A percentile compares a stretch with the other conserved stretches of the same genome.
Conservation (phyloP, 1,140 invertebrate species). For the Cepaea nemoralis region DNA sequence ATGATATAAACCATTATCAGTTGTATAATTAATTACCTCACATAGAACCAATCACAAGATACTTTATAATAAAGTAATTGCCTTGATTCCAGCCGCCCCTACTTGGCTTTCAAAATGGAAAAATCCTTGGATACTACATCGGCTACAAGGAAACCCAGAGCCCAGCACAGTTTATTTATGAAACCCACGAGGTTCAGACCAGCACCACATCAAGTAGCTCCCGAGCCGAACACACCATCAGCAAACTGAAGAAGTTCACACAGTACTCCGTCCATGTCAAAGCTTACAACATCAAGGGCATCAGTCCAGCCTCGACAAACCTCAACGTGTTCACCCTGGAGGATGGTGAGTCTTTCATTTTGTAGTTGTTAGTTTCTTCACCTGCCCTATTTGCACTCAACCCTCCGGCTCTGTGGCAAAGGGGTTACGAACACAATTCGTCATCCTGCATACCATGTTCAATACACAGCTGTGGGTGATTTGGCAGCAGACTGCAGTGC, state of each 20-base stretch:
- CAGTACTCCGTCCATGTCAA: slow-evolving; percentile 91
- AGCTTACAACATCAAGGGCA: slow-evolving; percentile 91
- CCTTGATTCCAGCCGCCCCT: slow-evolving; percentile 78
- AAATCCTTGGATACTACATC: slow-evolving; percentile 92
- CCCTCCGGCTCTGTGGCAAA: too few relatives aligned
- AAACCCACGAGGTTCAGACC: slow-evolving; percentile 51
- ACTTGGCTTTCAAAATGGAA: slow-evolving; percentile 87
- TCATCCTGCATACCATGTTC: too few relatives aligned
- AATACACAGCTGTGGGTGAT: too few relatives aligned
- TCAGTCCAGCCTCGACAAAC: slow-evolving; percentile 84
- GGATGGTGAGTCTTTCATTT: slow-evolving; percentile 79
- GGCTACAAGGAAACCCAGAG: slow-evolving; percentile 79
- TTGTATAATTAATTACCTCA: too few relatives aligned
- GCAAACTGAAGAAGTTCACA: slow-evolving; percentile 83
- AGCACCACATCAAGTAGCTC: neutral
- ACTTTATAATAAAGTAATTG: too few relatives aligned
- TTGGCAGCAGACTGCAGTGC: too few relatives aligned
- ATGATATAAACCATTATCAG: too few relatives aligned
- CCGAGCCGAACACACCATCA: slow-evolving; percentile 49
- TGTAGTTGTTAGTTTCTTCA: neutral
- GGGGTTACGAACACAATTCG: too few relatives aligned
- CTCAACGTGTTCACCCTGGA: slow-evolving; percentile 85
- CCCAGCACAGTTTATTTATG: slow-evolving; percentile 67
- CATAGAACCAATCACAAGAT: too few relatives aligned
- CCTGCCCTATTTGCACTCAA: too few relatives aligned